Base-by-base conservation (phyloP, 2,888 invertebrate species). In the Philereme transversata region DNA sequence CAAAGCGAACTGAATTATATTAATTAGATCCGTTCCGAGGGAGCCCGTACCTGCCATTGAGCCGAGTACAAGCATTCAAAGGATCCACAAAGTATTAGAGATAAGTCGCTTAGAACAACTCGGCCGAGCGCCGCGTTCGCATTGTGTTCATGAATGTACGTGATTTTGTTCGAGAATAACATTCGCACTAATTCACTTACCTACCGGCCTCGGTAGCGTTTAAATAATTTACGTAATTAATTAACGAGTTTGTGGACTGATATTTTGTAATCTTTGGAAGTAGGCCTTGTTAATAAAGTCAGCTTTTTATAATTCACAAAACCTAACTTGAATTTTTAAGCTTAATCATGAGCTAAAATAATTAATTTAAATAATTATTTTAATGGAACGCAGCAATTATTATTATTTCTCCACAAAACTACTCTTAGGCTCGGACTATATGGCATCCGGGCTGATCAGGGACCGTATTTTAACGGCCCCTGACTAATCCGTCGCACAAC, bases 1-100 rank as follows among this genome's bases (percentile, higher is more conserved):
- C 82, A 81, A 81, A 77, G 77, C 70, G 43, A 68, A 67, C 66
- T 70, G 73, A 77, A 81, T 79, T 77, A 79, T 77, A 82, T 77
- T 79, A 82, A 82, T 82, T 78, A 81, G 72, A 74, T 72, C 65
- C 11, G 45, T 0, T 22, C 52, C 22, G 10, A n/a, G 36, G 40
- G 48, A 38, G 54, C 33, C 9, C n/a, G 49, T 46, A 50, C 57
- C 61, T 53, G 57, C 57, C 49, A 45, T 49, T 45, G 45, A 44
- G 41, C 9, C 36, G 45, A 8, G 43, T 4, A 44, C 41, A 22
- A 35, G 36, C 36, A 47, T 41, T 49, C 33, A 34, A 48, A 50
- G 51, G 51, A 47, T 51, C 54, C 53, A 40, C 57, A 53, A 60
- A 62, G 61, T 62, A 57, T 62, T 56, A 61, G 34, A 61, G 60